Percentiles rank a stretch among this genome's conserved stretches.
Evolutionary conservation across 2,888 invertebrate genomes (phyloP).

Genomic region (Trichacis sp.): DNA sequence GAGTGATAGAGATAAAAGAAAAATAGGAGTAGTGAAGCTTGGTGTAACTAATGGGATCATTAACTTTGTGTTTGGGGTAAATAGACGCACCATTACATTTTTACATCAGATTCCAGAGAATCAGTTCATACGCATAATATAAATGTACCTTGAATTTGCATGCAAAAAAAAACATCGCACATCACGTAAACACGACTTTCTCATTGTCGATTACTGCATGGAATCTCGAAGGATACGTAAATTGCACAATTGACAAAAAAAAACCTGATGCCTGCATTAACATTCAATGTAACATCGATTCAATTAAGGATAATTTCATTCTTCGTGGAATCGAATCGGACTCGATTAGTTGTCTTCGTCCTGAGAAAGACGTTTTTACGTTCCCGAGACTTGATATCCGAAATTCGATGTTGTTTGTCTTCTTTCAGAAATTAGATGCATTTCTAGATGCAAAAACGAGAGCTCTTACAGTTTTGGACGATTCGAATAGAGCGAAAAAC

Average conservation of each 20-base stretch:
- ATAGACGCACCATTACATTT: conserved; percentile 51
- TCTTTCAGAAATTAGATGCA: conserved; percentile 83
- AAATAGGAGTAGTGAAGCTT: conserved; percentile 78
- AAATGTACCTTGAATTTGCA: neutral
- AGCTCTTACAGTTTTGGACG: conserved; percentile 78
- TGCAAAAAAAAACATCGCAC: neutral
- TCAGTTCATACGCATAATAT: neutral
- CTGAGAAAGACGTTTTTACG: too few relatives aligned
- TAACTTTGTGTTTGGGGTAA: conserved; percentile 88
- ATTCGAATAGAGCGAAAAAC: conserved; percentile 81
- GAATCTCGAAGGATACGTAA: neutral
- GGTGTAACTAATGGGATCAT: conserved; percentile 84
- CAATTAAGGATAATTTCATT: too few relatives aligned
- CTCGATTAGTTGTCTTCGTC: too few relatives aligned
- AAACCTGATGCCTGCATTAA: neutral
- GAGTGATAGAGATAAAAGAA: conserved; percentile 78
- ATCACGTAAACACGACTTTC: neutral
- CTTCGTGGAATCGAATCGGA: too few relatives aligned
- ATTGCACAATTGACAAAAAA: conserved; percentile 1
- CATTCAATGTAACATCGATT: neutral
- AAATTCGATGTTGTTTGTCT: too few relatives aligned
- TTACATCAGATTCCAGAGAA: neutral
- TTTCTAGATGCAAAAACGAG: conserved; percentile 84
- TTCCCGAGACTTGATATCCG: too few relatives aligned
- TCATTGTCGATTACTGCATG: neutral